Evolutionary conservation across 2,113 vertebrate species (phyloP), one percentile per base, ranked within the genome.

Genomic region (Fulmarus glacialis): DNA sequence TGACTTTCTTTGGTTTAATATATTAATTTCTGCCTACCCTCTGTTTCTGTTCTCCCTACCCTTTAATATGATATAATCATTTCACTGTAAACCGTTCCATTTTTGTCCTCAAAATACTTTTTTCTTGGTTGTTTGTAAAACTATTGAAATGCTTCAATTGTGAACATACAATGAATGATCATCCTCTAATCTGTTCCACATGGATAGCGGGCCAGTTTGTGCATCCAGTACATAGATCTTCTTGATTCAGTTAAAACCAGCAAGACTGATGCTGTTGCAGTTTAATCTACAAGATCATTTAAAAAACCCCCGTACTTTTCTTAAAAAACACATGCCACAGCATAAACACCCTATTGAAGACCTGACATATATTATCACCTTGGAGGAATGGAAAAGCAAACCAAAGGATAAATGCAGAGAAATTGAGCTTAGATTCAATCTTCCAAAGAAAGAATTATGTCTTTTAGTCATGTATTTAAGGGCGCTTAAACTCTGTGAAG

Each of bases 81-180:
- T 85, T 88, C 55, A 60, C 18, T 75, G 26, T 67, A 74, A 93
- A 16, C 16, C 34, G 53, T 85, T 90, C 56, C 14, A 20, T 56
- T 91, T 90, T 87, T 87, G n/a, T 91, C 74, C 56, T 68, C 47
- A 67, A 68, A 87, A 63, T 56, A 3, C 8, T 85, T 72, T 42
- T 42, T 67, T 47, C 62, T 60, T 63, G 40, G 22, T 82, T 89
- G 81, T 87, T 88, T 95, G 7, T 86, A n/a, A 58, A 89, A 70
- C 78, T 72, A 80, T 85, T 68, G 67, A 94, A 94, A 92, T 89
- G 75, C 68, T 94, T 88, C 72, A 83, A 36, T 82, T 89, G 66
- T 92, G 63, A 90, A 29, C 22, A 40, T 63, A 85, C 66, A 87
- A 71, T 94, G 93, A 82, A 52, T 42, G 84, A 78, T 91, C 77